Base-by-base conservation (phyloP, 2,113 vertebrate genomes). In the Syrmaticus mikado region DNA sequence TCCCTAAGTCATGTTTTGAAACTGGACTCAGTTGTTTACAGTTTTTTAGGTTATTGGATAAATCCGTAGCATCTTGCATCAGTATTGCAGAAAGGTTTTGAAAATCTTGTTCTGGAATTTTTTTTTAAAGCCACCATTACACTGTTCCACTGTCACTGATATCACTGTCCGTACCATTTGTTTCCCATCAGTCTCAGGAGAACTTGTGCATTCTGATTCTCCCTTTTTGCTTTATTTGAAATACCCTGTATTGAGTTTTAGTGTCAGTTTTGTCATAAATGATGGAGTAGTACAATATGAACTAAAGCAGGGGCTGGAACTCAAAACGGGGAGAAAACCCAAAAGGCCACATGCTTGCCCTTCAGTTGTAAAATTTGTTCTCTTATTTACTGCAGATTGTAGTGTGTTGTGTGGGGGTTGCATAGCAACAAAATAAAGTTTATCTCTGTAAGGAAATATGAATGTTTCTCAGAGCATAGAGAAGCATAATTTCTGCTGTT, bases 381-480 rank as follows among this genome's bases (percentile, higher is more conserved):
- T 92, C 83, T 96, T 98, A 97, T 97, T 98, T 97, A 96, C 91
- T 91, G 88, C 90, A 72, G 53, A 73, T 80, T 80, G 70, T 32
- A 82, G 60, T 89, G 60, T 96, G 95, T 94, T 97, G 92, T 92
- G 85, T 96, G 75, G 91, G 71, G 60, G 97, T 97, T 97, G 96
- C 97, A 1, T 94, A 97, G 97, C 96, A 97, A 97, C 97, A 95
- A 96, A 97, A 91, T 93, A 97, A 97, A 98, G 96, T 96, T 97
- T 97, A 96, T 95, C 89, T 90, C 67, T 94, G 92, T 94, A 85
- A 92, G 95, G 89, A 97, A 96, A 89, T 92, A 95, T 93, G 90
- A 96, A 96, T 73, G 57, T 96, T 97, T 95, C 95, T 93, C 93
- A 76, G 87, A 95, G 94, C 82, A 74, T 73, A 95, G 93, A 95